phyloP scores from a whole-genome alignment of 2,113 vertebrate species.

The Toxostoma redivivum region DNA sequence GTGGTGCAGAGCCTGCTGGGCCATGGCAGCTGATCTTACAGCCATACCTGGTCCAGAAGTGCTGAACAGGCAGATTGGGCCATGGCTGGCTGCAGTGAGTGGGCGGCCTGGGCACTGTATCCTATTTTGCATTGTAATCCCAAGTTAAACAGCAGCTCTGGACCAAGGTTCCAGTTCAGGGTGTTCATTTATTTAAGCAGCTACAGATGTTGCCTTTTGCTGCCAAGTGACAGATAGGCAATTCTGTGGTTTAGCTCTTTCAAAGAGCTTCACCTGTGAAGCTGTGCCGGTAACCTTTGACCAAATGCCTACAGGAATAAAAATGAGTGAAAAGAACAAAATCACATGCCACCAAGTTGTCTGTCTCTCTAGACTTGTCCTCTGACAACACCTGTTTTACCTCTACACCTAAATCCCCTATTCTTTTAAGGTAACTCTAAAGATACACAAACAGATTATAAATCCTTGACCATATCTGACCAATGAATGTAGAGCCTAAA shows the following conservation, averaged over 20 bases:
- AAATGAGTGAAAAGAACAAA: background rate
- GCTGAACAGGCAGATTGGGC: background rate
- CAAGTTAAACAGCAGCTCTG: background rate
- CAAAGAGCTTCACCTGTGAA: constrained; percentile 5
- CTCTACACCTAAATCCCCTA: background rate
- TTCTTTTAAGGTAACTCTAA: background rate
- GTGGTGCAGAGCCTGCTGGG: background rate
- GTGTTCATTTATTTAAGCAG: constrained; percentile 5
- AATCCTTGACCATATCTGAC: background rate
- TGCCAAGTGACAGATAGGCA: background rate
- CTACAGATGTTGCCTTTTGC: constrained; percentile 23
- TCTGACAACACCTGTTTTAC: background rate
- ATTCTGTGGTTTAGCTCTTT: background rate
- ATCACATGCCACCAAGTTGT: background rate
- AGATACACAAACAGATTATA: background rate
- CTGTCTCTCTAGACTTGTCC: background rate
- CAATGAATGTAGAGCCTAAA: background rate
- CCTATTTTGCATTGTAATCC: constrained; percentile 4
- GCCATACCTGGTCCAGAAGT: background rate
- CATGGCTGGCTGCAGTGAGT: background rate
- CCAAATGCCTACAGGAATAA: background rate
- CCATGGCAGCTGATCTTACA: background rate
- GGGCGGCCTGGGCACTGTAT: background rate
- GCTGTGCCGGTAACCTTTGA: constrained; percentile 21
- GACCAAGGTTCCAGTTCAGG: background rate